Base-by-base conservation (phyloP, 2,888 invertebrate genomes). In the Drosophila engyochracea region DNA sequence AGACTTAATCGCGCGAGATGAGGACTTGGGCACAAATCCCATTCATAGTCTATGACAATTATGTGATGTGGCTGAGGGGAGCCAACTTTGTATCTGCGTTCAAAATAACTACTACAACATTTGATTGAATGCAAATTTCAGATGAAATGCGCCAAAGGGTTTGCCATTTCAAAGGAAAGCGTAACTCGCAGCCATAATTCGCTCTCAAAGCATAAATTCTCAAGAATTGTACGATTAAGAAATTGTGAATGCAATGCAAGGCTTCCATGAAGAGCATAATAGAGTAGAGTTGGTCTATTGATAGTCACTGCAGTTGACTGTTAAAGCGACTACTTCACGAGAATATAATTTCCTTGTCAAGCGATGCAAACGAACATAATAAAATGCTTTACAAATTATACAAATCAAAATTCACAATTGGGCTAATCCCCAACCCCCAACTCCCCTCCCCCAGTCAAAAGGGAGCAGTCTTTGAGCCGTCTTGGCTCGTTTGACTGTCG, bases 1-100 rank as follows among this genome's bases (percentile, higher is more conserved):
- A 65, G 59, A 68, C 31, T 55, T 83, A 79, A 85, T 84, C 79
- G 72, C 61, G 69, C 68, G 74, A 31, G 63, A 63, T 54, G 59
- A 35, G 44, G 28, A 51, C 31, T 41, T 39, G 19, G 16, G 39
- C 69, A 53, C 30, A 55, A 25, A 57, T 72, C 59, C 54, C 22
- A 41, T 30, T n/a, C 39, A 62, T 41, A 22, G 12, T 22, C 53
- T 7, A 51, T 16, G 70, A 59, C 54, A 72, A 63, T 51, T 70
- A 54, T 28, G 22, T n/a, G 4, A 22, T 4, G 3, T 22, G 22
- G 4, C 44, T 44, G 41, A n/a, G 41, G 7, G 14, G 6, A 25
- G 9, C 16, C 16, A 16, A 47, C 25, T 47, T 16, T 2, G 4
- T n/a, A 10, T 41, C 10, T n/a, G 10, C 10, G 10, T 41, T n/a